Evolutionary conservation across 2,113 vertebrate genomes (phyloP).

Genomic region (Meleagris gallopavo): DNA sequence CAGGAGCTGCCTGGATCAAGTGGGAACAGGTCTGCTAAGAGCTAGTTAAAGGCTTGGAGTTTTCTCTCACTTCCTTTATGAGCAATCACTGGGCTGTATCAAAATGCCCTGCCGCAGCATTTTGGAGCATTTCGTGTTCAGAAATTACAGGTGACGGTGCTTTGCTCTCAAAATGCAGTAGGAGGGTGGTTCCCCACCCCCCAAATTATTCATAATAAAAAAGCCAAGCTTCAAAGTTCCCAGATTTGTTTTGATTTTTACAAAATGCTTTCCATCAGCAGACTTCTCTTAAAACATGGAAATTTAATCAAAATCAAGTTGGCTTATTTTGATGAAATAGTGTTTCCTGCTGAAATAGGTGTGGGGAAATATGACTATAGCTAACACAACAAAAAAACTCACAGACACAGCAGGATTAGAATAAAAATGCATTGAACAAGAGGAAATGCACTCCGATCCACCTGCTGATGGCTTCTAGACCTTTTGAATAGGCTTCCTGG

Average conservation of each 20-base stretch:
- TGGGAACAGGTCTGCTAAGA: conserved; percentile 10
- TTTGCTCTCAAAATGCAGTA: conserved; percentile 26
- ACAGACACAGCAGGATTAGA: conserved; percentile 8
- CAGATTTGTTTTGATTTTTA: conserved; percentile 34
- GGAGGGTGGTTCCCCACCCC: background rate
- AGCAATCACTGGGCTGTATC: background rate
- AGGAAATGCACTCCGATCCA: background rate
- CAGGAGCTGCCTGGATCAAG: background rate
- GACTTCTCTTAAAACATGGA: background rate
- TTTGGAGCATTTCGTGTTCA: background rate
- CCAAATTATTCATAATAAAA: background rate
- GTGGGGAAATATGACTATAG: background rate
- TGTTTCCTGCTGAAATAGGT: background rate
- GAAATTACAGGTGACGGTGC: conserved; percentile 27
- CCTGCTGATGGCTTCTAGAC: conserved; percentile 9
- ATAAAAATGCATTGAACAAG: background rate
- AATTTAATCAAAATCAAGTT: conserved; percentile 10
- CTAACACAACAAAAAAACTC: background rate
- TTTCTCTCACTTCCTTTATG: conserved; percentile 5
- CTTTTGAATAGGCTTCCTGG: background rate
- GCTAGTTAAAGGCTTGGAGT: background rate
- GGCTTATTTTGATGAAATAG: background rate
- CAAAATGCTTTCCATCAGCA: conserved; percentile 9
- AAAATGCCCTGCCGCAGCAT: conserved; percentile 10
- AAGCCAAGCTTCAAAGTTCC: conserved; percentile 11